Evolutionary conservation across 1,140 invertebrate species (phyloP).

Genomic region (Drosophila grimshawi): DNA sequence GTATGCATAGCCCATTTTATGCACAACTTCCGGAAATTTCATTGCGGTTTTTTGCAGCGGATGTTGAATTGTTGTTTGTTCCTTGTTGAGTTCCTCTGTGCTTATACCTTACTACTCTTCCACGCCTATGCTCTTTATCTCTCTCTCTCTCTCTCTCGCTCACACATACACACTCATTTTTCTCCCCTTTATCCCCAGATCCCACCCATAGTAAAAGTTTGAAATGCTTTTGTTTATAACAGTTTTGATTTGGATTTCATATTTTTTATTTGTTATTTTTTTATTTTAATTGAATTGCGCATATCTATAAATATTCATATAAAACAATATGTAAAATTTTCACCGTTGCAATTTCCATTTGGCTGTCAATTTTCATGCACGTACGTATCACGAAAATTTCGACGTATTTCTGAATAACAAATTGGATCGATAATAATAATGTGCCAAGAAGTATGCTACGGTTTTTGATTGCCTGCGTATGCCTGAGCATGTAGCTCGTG

Average conservation of each 20-base stretch:
- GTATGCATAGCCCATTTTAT: conserved; percentile 83
- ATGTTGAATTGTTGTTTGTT: conserved; percentile 49
- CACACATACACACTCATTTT: no score
- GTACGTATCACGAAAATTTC: conserved; percentile 19
- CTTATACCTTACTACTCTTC: conserved; percentile 5
- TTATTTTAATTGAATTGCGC: conserved; percentile 23
- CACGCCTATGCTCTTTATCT: background rate
- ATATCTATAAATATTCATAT: conserved; percentile 36
- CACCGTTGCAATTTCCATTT: conserved; percentile 11
- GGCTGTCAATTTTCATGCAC: background rate
- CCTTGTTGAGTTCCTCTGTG: conserved; percentile 27
- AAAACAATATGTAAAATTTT: conserved; percentile 3
- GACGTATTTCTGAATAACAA: conserved; percentile 21
- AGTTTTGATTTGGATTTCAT: conserved; percentile 16
- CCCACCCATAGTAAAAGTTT: conserved; percentile 5
- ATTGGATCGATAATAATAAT: conserved; percentile 59
- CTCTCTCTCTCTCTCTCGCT: background rate
- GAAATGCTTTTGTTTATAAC: conserved; percentile 36
- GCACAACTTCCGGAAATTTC: conserved; percentile 83
- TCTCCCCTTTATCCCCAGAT: conserved; percentile 33
- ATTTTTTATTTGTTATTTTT: background rate
- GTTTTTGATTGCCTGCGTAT: conserved; percentile 42
- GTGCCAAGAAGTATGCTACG: conserved; percentile 63
- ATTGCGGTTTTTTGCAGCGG: conserved; percentile 78
- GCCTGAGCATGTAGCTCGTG: background rate